Base-by-base conservation (phyloP, 2,113 vertebrate genomes). In the Myotis brandtii region DNA sequence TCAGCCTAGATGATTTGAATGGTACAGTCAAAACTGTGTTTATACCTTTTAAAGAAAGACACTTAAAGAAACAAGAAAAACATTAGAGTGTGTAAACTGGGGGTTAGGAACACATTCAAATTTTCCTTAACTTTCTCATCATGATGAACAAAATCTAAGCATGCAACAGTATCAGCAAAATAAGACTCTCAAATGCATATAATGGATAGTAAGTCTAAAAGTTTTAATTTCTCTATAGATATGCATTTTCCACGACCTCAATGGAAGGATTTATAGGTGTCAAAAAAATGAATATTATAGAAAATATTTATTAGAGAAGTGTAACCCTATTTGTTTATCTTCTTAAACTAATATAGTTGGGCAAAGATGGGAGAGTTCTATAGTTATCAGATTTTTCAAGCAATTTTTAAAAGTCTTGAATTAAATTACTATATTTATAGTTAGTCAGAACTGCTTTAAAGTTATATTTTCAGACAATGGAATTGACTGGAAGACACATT, bases 281-380 rank as follows among this genome's bases (percentile, higher is more conserved):
- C 27, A 81, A 81, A 72, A 92, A 92, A 96, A 81, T 93, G 17
- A 84, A 67, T 73, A 43, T 86, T 17, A 54, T 18, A 76, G 43
- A 76, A 90, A 96, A 73, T 75, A 83, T 69, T 92, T 54, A 87
- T 96, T 66, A 69, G 34, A 93, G n/a, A 91, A 46, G 40, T 52
- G 66, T 72, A 66, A 85, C 37, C 21, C 3, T 91, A 9, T 77
- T 69, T 96, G 46, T 62, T 92, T 72, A 75, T 79, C 21, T 84
- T 91, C 52, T 89, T 85, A 73, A 95, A 87, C 48, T 95, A 16
- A 14, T 82, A 73, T 62, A 59, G 34, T 30, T 90, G 54, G 82
- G 75, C 52, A 88, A 85, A 85, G 5, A 48, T 64, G 30, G n/a
- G 48, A 79, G 56, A 69, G 79, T 73, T 86, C 9, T 82, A 18